Evolutionary conservation across 2,113 vertebrate species (phyloP), one percentile per base, ranked within the genome.

Genomic region (Dermatemys mawii): DNA sequence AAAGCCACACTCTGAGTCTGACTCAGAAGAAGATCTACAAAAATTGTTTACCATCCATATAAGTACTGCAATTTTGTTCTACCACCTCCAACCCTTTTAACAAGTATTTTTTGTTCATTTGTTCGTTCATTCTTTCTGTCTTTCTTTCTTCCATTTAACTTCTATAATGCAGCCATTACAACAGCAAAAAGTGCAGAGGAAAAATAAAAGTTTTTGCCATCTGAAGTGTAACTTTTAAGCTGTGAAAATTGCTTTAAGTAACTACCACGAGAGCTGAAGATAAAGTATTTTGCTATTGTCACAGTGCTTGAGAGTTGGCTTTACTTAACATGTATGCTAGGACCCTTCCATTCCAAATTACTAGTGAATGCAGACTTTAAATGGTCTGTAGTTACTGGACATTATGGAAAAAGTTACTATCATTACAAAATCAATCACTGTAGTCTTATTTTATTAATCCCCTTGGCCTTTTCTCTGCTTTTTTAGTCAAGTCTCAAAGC

Each of bases 51-150:
- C 53, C 67, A 41, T 93, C 84, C 41, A 81, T 94, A 84, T 90
- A 95, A 97, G 63, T 94, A 91, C 46, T 96, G 24, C 91, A 93
- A 97, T 97, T 97, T 97, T 94, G 8, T 93, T 92, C 82, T 95
- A 54, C 57, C 83, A 57, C 86, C 94, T 94, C 91, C 70, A 11
- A 5, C 54, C 85, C 90, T 95, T 91, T 96, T 95, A 96, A 93
- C 78, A 92, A 73, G 82, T 78, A 38, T 94, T 86, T 44, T 93
- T 86, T 21, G 84, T 55, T 89, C 38, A 84, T 83, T 93, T 93
- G 87, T 94, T 78, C 55, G 88, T 89, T 86, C 73, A 80, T 82
- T 97, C 63, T 38, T n/a, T 38, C 63, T 63, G 32, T 35, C 60
- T 97, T 54, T 81, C 84, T 88, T 95, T 78, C 60, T 91, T 89